phyloP scores from a whole-genome alignment of 2,888 invertebrate species.

The Anthophora plumipes region DNA sequence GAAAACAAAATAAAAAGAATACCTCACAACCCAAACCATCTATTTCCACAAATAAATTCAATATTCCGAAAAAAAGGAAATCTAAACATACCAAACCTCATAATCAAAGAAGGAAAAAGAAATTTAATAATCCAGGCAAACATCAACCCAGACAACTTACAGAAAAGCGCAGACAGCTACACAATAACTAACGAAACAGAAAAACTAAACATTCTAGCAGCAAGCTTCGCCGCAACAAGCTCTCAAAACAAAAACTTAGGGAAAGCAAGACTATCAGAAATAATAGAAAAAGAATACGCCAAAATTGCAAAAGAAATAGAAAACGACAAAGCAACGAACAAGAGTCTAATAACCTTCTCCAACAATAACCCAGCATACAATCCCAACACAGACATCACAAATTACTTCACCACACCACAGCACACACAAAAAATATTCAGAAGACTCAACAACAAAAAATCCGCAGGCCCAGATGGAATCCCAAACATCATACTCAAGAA shows the following conservation, averaged over 20 bases:
- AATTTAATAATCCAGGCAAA: neutral
- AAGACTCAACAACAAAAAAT: too few relatives aligned
- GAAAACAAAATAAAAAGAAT: neutral
- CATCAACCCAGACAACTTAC: neutral
- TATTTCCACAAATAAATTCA: neutral
- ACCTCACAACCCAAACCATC: neutral
- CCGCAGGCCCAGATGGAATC: too few relatives aligned
- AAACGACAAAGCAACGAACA: too few relatives aligned
- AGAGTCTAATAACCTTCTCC: too few relatives aligned
- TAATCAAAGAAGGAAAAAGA: neutral
- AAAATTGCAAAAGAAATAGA: too few relatives aligned
- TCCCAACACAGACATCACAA: too few relatives aligned
- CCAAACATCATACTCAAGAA: too few relatives aligned
- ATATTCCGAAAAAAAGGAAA: neutral
- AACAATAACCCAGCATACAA: too few relatives aligned
- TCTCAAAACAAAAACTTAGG: neutral
- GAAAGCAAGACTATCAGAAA: neutral
- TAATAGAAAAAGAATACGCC: neutral
- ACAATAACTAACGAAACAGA: neutral
- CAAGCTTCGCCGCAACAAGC: neutral
- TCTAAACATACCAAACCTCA: neutral
- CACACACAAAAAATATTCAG: too few relatives aligned
- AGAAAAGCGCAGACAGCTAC: neutral
- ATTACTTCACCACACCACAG: too few relatives aligned
- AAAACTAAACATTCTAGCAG: neutral